Base-by-base conservation (phyloP, 2,113 vertebrate species). In the Siphamia tubifer region DNA sequence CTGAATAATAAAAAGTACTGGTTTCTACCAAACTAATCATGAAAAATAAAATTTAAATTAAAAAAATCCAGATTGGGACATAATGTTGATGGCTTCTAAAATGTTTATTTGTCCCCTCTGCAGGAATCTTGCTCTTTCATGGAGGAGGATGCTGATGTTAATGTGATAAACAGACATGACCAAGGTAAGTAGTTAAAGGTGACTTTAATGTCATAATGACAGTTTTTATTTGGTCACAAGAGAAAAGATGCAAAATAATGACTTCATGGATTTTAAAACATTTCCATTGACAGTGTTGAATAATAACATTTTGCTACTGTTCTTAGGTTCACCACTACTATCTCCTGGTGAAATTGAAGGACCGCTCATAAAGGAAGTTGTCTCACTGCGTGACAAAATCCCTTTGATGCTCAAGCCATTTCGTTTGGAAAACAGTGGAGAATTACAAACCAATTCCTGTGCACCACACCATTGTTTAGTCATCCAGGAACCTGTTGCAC, bases 141-240 rank as follows among this genome's bases (percentile, higher is more conserved):
- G 8, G 86, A 84, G 57, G 57, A 90, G 51, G 77, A 82, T 3
- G 43, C 43, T 49, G 77, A 82, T 3, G 28, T 61, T 8, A 35
- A 32, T 40, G 42, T 73, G 12, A 32, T 45, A 8, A 62, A 30
- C 32, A 63, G n/a, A 51, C 62, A 75, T 17, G 49, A 53, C 6
- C 32, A 68, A 68, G 78, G 89, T 85, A 11, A 67, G 31, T 1
- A 47, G 11, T 27, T 13, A 38, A 36, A 61, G 43, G 3, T 9
- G 2, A 30, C 4, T 40, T 5, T 21, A 15, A 21, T 17, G 15
- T 48, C 39, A 1, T 2, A 35, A 17, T 23, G 32, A 0, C 21
- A 24, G 5, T 15, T 30, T 25, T 21, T 0, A 4, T 47, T 25
- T n/a, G n/a, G n/a, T n/a, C n/a, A n/a, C n/a, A n/a, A n/a, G n/a